Percentiles rank a stretch among this genome's conserved stretches.
Evolutionary conservation across 1,140 invertebrate species (phyloP).

Genomic region (Anastrepha obliqua): DNA sequence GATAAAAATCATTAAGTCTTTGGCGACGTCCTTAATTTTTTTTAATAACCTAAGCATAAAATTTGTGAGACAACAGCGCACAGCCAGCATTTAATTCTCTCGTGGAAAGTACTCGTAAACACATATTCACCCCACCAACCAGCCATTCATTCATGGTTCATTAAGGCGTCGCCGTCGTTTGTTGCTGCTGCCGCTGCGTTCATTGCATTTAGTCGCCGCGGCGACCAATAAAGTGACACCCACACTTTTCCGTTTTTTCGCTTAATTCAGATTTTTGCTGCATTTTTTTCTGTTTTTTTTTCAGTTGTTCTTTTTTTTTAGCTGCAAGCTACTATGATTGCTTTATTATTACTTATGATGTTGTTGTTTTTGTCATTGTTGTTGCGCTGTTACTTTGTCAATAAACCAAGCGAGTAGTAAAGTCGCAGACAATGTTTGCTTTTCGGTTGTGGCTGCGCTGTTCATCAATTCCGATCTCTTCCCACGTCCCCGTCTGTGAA

Average conservation of each 20-base stretch:
- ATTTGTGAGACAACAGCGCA: too few relatives aligned
- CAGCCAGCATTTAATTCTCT: too few relatives aligned
- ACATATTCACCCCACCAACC: too few relatives aligned
- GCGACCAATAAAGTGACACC: constrained; percentile 31
- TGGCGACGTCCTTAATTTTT: too few relatives aligned
- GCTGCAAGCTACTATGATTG: not conserved
- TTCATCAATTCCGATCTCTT: constrained; percentile 11
- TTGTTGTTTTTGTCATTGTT: constrained; percentile 1
- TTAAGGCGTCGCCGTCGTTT: not conserved
- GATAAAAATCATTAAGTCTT: too few relatives aligned
- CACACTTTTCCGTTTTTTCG: not conserved
- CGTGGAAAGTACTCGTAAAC: too few relatives aligned
- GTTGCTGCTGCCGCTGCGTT: not conserved
- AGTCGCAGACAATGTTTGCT: constrained; percentile 44
- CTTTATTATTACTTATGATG: not conserved
- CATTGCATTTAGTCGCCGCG: not conserved
- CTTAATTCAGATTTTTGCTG: constrained; percentile 4
- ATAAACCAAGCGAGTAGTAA: constrained; percentile 25
- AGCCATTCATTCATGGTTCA: not conserved
- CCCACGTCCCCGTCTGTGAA: constrained; percentile 24
- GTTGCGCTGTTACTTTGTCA: constrained; percentile 40
- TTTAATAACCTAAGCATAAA: too few relatives aligned
- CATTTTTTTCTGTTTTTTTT: not conserved
- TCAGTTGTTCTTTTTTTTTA: not conserved
- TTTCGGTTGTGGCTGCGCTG: not conserved